Evolutionary conservation across 2,113 vertebrate genomes (phyloP).

Genomic region (Syrmaticus mikado): DNA sequence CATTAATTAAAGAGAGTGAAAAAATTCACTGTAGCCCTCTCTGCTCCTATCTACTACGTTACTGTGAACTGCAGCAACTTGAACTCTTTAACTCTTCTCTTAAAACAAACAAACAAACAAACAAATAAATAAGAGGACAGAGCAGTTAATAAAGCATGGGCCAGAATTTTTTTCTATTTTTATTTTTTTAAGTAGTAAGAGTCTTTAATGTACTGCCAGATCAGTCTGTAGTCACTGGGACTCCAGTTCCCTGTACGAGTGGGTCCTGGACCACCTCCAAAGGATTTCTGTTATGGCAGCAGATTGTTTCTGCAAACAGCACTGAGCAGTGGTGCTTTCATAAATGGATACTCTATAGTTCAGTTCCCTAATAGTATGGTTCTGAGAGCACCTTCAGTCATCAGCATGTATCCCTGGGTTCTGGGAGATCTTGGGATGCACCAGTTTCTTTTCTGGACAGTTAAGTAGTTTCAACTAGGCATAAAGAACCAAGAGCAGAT

Average conservation of each 20-base stretch:
- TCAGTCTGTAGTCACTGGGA: neutral
- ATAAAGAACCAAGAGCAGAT: neutral
- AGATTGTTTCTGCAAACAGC: neutral
- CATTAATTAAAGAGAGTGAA: neutral
- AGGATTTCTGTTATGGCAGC: neutral
- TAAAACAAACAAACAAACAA: no score
- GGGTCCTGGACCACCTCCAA: neutral
- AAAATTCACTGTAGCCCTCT: neutral
- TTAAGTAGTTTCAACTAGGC: neutral
- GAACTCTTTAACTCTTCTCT: neutral
- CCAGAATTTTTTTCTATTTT: neutral
- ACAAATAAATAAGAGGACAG: no score
- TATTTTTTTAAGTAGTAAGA: neutral
- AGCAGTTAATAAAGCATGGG: no score
- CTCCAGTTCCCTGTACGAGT: neutral
- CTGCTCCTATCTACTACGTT: neutral
- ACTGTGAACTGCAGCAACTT: neutral
- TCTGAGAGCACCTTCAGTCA: rapidly evolving
- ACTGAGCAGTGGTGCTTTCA: neutral
- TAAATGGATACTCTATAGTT: rapidly evolving
- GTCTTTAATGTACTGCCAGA: neutral
- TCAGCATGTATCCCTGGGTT: neutral
- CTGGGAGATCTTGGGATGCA: neutral
- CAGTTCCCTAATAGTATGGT: neutral
- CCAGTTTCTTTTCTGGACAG: neutral